Percentiles rank a stretch among this genome's conserved stretches.
phyloP scores from a whole-genome alignment of 1,140 invertebrate genomes.

The Drosophila nebulosa region DNA sequence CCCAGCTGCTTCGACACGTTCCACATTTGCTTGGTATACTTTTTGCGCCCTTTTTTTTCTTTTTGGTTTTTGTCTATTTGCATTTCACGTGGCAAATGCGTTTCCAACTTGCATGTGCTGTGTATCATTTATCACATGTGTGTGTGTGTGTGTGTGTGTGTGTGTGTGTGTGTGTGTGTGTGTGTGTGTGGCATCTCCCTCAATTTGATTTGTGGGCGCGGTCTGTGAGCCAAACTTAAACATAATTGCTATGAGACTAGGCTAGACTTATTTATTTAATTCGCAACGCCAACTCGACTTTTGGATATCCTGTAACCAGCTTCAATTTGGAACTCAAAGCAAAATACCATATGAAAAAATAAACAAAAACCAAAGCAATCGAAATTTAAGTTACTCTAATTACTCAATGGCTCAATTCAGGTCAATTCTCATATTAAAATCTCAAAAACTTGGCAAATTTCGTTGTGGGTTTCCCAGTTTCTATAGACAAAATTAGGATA shows the following conservation, averaged over 20 bases:
- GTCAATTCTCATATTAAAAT: no score
- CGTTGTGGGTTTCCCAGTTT: no score
- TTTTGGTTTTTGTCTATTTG: conserved; percentile 32
- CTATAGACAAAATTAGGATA: no score
- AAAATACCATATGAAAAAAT: no score
- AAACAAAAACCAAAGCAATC: no score
- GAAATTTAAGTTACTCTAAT: no score
- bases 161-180: background rate
- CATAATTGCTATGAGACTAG: background rate
- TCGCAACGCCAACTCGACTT: background rate
- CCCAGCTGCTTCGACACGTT: background rate
- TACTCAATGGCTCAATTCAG: no score
- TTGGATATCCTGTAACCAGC: background rate
- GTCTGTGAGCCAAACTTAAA: conserved; percentile 2
- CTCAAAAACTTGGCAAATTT: no score
- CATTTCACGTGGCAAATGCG: conserved; percentile 57
- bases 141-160: background rate
- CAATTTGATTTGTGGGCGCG: conserved; percentile 4
- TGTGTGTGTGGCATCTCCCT: background rate
- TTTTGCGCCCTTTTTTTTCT: conserved; percentile 18
- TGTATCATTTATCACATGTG: background rate
- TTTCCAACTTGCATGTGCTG: conserved; percentile 28
- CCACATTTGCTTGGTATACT: background rate
- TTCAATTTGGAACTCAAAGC: no score
- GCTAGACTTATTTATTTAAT: background rate